Base-by-base conservation (phyloP, 2,797 vertebrate genomes). In the Mus spretus region DNA sequence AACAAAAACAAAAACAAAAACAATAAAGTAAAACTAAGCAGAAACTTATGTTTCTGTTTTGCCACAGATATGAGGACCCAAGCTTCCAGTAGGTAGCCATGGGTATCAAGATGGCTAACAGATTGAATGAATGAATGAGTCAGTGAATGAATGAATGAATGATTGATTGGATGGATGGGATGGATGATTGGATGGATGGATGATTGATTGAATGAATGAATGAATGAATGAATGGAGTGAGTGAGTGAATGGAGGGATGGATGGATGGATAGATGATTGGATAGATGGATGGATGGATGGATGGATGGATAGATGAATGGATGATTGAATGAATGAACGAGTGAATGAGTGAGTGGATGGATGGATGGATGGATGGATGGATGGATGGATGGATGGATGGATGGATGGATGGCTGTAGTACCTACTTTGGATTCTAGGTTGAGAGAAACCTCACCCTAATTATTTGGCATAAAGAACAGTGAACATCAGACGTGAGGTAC, bases 241-340 rank as follows among this genome's bases (percentile, higher is more conserved):
- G 10, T 63, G 26, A 4, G 3, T 63, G 61, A 3, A 28, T 12
- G 26, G 3, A 12, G 28, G 61, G 3, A 11, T 7, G 19, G 0
- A 28, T 63, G 61, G 26, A 3, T 63, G 61, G 26, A 63, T 22
- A 28, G 61, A 17, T 26, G 67, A 28, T 19, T 20, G 83, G 31
- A 53, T 22, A 53, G 34, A 24, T 12, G 19, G 4, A 24, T 22
- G 78, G 7, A 15, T 47, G 75, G 1, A 5, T 57, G 17, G 6
- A 13, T 12, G 12, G 74, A n/a, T 44, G 80, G 26, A 40, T 44
- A 10, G 6, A 14, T 12, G 12, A 63, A n/a, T 44, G 80, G 26
- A 40, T 44, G 40, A 53, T 9, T 53, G 37, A 53, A 10, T 53
- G 9, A 57, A 13, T 65, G 26, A 7, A 12, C 31, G 28, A 26